Evolutionary conservation across 1,140 invertebrate species (phyloP), one percentile per base, ranked within the genome.

Genomic region (Calosoma granatense): DNA sequence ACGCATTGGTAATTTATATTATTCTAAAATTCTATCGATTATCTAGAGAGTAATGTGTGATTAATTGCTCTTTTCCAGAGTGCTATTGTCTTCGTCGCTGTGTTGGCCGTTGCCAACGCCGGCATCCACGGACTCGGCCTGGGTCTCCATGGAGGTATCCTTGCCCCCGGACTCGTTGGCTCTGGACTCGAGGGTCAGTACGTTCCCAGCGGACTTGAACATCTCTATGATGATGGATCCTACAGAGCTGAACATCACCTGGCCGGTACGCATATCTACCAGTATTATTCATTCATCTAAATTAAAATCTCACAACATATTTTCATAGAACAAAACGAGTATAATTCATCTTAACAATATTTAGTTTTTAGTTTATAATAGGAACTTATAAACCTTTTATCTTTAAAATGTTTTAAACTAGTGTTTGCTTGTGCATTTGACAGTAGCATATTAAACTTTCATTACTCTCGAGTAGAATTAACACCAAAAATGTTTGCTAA

Each of bases 141-240:
- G 3, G 41, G 41, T 4, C 41, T 47, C 41, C 41, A 47, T 47
- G 41, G 41, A 12, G 41, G 6, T 17, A 17, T 47, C 41, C 3
- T 47, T 17, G 41, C 15, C 6, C 26, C 26, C 14, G 58, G 58
- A 4, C 61, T 62, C 41, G 51, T 63, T 19, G 65, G 65, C 43
- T 59, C 55, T 12, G 68, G 64, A 53, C 57, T 61, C 51, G 68
- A 70, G 61, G 68, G 68, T 11, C 59, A 63, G 51, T 70, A 68
- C 60, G 56, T 70, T 23, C 66, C 61, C 4, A 65, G 67, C 52
- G 56, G 60, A 53, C 59, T 58, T 4, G 68, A 70, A 61, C 63
- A 59, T 53, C 57, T 70, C n/a, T 67, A 65, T 59, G 68, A 70
- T 57, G 65, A 70, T 54, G 68, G 68, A 47, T 66, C 65, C 11